Evolutionary conservation across 2,113 vertebrate genomes (phyloP), one percentile per base, ranked within the genome.

Genomic region (Xenopus laevis): DNA sequence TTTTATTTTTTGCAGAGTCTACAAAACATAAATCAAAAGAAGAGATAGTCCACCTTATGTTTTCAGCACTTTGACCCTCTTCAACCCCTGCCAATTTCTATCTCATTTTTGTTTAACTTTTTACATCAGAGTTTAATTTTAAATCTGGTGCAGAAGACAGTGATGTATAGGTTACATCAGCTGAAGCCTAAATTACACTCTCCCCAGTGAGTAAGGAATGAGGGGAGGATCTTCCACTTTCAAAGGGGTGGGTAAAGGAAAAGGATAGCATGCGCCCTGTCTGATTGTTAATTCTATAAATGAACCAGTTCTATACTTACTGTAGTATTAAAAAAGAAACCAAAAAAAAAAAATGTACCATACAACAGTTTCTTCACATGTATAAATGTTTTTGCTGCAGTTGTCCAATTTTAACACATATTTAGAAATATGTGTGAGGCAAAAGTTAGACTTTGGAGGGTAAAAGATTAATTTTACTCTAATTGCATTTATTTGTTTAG

Each of bases 121-220:
- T 92, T 94, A 95, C 95, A 96, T 97, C 92, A 94, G 92, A 94
- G 95, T 97, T 96, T 98, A 97, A 98, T 98, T 98, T 95, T 95
- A 95, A 95, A 91, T 89, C 91, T 84, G 84, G 87, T 88, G 75
- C 82, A 81, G 89, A 78, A 93, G 96, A 98, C 95, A 97, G 94
- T 98, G 96, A 98, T 98, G 92, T 96, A 98, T 98, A 92, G 94
- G 92, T 90, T 94, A 92, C 92, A 96, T 96, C 94, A 95, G 92
- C 88, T 85, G 90, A 83, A 89, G 92, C 93, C 94, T 95, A 94
- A 97, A 98, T 98, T 94, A 94, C 92, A 92, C 89, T 86, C 88
- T 96, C 95, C 93, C 94, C 83, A 62, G 94, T 91, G 95, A 92
- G 91, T 89, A 86, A 47, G 74, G 86, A 79, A 85, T 80, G 85